Base-by-base conservation (phyloP, 2,888 invertebrate species). In the Hyles lineata region DNA sequence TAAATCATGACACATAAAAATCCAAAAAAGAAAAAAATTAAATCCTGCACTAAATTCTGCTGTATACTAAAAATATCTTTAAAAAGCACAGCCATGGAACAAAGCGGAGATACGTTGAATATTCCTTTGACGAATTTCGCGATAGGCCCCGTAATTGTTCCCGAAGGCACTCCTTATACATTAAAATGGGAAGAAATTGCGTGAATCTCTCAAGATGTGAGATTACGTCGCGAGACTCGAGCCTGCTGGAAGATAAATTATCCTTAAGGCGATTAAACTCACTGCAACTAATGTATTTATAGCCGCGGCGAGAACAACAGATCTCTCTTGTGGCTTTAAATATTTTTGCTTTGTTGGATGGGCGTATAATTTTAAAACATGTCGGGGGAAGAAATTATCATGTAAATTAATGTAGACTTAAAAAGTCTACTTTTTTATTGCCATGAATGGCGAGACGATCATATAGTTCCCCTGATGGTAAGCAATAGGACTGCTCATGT, bases 171-270 rank as follows among this genome's bases (percentile, higher is more conserved):
- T 67, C 67, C 67, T 35, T 71, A 71, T 72, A 71, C 74, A 74
- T 72, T 72, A 69, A 76, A 75, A 75, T 76, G 73, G 70, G 75
- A 70, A 69, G 61, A 74, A 71, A 62, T 71, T 74, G 70, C 75
- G 72, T 74, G 75, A 79, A 80, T 80, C 77, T 79, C 79, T 82
- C 83, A 82, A 83, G 82, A 83, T 83, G 75, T 72, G 70, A 79
- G 85, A 85, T 85, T 80, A 80, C 76, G 81, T 80, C 80, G 75
- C 72, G 76, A 75, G 62, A 73, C 71, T 55, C 73, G 74, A 70
- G 55, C 60, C 61, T 23, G 73, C 21, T 70, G 61, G 52, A 73
- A 78, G 81, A 83, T 83, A 82, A 83, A 85, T 85, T 80, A 79
- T 83, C 79, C 79, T 78, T 74, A 79, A 76, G 75, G 78, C 78